These are phyloP conservation scores for Syngnathus rostellatus DNA, from an alignment of 2,797 vertebrate genomes.

Conservation along the genomic window DNA sequence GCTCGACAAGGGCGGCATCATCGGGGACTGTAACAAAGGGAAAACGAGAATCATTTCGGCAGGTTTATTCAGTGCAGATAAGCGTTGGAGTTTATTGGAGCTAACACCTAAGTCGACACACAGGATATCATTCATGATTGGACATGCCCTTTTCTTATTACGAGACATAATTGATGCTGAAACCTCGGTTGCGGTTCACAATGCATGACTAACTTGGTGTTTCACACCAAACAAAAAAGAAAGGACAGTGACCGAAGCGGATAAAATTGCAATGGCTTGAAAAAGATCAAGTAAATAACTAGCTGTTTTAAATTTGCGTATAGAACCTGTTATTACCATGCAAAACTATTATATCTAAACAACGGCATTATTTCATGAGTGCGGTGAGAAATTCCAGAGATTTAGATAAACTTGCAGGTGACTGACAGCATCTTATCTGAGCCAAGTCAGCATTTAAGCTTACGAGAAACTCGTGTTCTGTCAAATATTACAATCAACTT, in stretches of 20 bases:
- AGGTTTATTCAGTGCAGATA: neutral
- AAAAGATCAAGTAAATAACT: neutral
- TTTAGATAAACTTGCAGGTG: neutral
- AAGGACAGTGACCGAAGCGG: neutral
- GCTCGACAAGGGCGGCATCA: conserved; percentile 8
- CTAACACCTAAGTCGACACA: neutral
- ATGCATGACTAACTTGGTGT: neutral
- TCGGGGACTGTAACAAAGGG: neutral
- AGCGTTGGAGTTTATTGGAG: neutral
- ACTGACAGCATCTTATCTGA: neutral
- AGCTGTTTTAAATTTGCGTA: no score
- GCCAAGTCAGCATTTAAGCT: neutral
- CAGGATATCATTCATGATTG: neutral
- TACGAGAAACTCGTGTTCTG: neutral
- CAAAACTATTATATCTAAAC: neutral
- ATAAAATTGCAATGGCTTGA: neutral
- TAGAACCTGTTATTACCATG: neutral
- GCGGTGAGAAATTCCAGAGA: neutral
- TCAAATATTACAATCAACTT: neutral
- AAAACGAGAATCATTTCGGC: neutral
- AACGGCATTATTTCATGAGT: neutral
- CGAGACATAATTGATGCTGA: neutral
- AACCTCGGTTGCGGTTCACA: neutral
- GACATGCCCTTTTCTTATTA: neutral
- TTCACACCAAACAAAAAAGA: neutral